Conservation (phyloP, 1,140 invertebrate species). For the Gonioctena quinquepunctata region DNA sequence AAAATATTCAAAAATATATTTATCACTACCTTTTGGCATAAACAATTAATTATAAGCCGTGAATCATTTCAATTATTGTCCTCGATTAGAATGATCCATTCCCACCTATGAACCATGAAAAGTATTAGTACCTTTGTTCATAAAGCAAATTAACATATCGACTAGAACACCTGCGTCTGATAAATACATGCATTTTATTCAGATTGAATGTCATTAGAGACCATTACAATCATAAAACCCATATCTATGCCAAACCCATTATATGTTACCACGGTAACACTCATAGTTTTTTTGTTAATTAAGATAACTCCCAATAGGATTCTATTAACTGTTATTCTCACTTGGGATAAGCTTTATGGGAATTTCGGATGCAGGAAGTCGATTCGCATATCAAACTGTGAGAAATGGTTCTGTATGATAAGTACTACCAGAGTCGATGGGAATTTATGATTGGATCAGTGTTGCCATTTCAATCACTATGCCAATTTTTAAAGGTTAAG, state of each 20-base stretch:
- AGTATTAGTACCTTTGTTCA: not conserved
- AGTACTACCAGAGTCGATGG: too few relatives aligned
- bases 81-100: not conserved
- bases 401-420: too few relatives aligned
- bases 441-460: too few relatives aligned
- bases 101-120: not conserved
- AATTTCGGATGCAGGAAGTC: too few relatives aligned
- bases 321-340: too few relatives aligned
- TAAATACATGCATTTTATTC: not conserved
- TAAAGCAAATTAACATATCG: not conserved
- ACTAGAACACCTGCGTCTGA: not conserved
- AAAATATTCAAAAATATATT: too few relatives aligned
- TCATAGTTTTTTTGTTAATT: not conserved
- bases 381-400: too few relatives aligned
- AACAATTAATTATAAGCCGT: not conserved
- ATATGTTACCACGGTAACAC: not conserved
- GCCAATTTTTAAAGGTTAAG: too few relatives aligned
- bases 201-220: not conserved
- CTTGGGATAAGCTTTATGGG: too few relatives aligned
- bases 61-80: not conserved
- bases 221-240: not conserved
- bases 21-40: not conserved
- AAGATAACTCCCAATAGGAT: not conserved
- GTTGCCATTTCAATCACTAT: too few relatives aligned
- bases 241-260: not conserved